A percentile compares a stretch with the other conserved stretches of the same genome.
These are phyloP conservation scores for Reticulitermes speratus DNA, from an alignment of 1,140 invertebrate genomes.

Conservation along the genomic window DNA sequence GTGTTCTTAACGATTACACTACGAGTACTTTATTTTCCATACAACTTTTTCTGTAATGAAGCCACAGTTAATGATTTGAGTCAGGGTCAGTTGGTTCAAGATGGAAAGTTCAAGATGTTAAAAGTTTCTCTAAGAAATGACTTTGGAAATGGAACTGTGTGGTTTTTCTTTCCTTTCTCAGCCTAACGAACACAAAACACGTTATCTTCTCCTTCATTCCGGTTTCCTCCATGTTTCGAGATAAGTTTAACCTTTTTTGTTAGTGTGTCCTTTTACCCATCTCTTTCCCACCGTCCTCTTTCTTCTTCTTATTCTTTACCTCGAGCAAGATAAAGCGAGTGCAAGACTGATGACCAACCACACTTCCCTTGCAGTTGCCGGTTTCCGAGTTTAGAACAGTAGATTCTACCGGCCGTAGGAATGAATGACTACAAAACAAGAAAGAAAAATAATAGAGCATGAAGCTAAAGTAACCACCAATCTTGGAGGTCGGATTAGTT, in stretches of 20 bases:
- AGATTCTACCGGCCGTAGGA: background rate
- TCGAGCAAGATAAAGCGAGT: background rate
- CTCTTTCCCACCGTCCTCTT: background rate
- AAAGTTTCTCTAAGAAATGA: background rate
- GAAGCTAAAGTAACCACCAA: background rate
- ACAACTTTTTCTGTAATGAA: background rate
- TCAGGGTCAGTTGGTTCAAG: background rate
- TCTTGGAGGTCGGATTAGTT: background rate
- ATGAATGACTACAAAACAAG: background rate
- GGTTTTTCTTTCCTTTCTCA: background rate
- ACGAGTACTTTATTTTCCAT: too few relatives aligned
- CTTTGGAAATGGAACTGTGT: background rate
- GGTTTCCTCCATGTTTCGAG: background rate
- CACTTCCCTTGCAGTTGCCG: background rate
- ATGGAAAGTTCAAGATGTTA: background rate
- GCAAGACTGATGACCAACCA: background rate
- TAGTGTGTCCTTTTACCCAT: background rate
- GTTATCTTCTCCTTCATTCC: background rate
- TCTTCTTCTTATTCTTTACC: background rate
- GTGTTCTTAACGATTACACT: too few relatives aligned
- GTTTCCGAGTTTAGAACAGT: background rate
- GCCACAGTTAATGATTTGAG: background rate
- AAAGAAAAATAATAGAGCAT: background rate
- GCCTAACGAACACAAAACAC: slow-evolving; percentile 18
- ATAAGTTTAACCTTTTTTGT: background rate